Base-by-base conservation (phyloP, 2,888 invertebrate species). In the Ophion slaviceki region DNA sequence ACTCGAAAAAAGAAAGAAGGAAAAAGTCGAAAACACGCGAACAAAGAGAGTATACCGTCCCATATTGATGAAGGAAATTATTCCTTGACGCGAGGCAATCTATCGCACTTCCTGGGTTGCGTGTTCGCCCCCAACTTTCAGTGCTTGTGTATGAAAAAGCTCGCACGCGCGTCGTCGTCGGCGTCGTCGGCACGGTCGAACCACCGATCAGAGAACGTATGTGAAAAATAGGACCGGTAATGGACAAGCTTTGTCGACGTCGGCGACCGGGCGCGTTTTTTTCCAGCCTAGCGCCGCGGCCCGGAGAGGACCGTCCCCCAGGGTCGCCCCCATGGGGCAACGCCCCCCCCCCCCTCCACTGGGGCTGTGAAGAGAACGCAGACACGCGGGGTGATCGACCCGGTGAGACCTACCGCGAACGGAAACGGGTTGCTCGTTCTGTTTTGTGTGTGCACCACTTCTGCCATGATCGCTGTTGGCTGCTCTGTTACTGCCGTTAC, bases 201-300 rank as follows among this genome's bases (percentile, higher is more conserved):
- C 70, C 14, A 59, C 72, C 47, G 53, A 76, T 47, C 80, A 71
- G 74, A 75, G 70, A 71, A 67, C 74, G 53, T 57, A 72, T 53
- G 80, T 87, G 87, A 89, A 89, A 89, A 89, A 88, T 87, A 85
- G 83, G 61, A 75, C 84, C 80, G 86, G 78, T 87, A 89, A 88
- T 87, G 88, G 88, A 76, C 75, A 85, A 87, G 88, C 88, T 88
- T 88, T 87, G 88, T 89, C 88, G 84, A 64, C 81, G 88, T 88
- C 88, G 78, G 53, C 53, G 53, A 53, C 53, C 32, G 72, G 68
- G 45, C 80, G 62, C 62, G 70, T 75, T 81, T 81, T 86, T 86
- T 82, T 78, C 66, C 80, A 83, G 77, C 74, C 40, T 40, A 7
- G 40, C 40, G 40, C 81, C 40, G 20, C 75, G 75, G 24, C 24